Conservation (phyloP, 2,797 vertebrate species). For the Chaenodraco wilsoni region DNA sequence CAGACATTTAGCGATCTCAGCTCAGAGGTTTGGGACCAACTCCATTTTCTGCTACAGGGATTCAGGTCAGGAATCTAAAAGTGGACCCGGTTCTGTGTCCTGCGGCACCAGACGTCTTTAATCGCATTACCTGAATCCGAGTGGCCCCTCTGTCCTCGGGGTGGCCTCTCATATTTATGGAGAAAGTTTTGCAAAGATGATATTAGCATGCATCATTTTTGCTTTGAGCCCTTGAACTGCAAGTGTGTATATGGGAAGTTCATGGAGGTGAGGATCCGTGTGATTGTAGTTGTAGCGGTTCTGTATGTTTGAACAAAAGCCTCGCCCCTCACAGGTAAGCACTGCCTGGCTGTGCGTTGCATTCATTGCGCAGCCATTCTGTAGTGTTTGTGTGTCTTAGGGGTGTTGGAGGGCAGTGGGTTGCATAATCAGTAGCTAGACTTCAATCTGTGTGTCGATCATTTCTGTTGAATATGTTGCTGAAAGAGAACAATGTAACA, state of each 20-base stretch:
- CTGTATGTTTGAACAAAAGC: slow-evolving; percentile 39
- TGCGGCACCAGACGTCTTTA: slow-evolving; percentile 25
- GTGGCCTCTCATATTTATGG: not conserved
- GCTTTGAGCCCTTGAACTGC: not conserved
- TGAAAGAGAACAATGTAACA: not conserved
- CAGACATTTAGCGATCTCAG: slow-evolving; percentile 32
- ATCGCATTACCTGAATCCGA: slow-evolving; percentile 27
- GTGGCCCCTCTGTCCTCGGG: slow-evolving; percentile 18
- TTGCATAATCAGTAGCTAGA: slow-evolving; percentile 46
- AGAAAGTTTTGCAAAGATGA: not conserved
- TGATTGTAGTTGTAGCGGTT: slow-evolving; percentile 6
- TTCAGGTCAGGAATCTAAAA: slow-evolving; percentile 73
- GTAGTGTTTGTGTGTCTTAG: slow-evolving; percentile 61
- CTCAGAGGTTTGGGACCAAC: slow-evolving; percentile 60
- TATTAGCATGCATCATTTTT: not conserved
- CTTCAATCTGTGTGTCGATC: not conserved
- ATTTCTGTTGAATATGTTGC: slow-evolving; percentile 19
- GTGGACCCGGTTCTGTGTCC: slow-evolving; percentile 48
- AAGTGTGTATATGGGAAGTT: not conserved
- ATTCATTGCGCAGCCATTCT: slow-evolving; percentile 25
- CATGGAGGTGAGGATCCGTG: not conserved
- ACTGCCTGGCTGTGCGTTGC: slow-evolving; percentile 26
- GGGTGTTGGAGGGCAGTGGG: slow-evolving; percentile 49
- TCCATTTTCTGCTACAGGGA: slow-evolving; percentile 63
- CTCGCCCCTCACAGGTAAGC: slow-evolving; percentile 22